A percentile compares a stretch with the other conserved stretches of the same genome.
Conservation (phyloP, 2,888 invertebrate species). For the Cephus pygmeus region DNA sequence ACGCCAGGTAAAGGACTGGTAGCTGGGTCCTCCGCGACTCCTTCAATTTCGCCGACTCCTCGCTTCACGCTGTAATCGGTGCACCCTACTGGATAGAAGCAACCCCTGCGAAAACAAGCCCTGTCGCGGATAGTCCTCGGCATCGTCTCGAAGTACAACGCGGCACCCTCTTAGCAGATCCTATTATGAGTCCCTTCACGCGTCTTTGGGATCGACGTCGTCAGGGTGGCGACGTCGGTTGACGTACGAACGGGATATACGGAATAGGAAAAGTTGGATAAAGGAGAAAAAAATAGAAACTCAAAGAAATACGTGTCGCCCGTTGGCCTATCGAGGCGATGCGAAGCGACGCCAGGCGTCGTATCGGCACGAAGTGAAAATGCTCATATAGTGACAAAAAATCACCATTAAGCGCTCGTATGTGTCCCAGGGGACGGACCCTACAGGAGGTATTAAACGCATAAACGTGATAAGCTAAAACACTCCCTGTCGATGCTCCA, state of each 20-base stretch:
- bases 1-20: neutral
- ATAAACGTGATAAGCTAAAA: slow-evolving; percentile 63
- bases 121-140: neutral
- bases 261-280: neutral
- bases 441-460: slow-evolving; percentile 50
- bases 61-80: neutral
- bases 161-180: neutral
- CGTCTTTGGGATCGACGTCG: neutral
- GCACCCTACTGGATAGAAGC: neutral
- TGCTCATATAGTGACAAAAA: slow-evolving; percentile 50
- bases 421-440: slow-evolving; percentile 52
- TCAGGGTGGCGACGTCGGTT: neutral
- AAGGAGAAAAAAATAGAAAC: slow-evolving; percentile 5
- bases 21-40: neutral
- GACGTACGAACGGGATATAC: neutral
- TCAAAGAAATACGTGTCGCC: slow-evolving; percentile 26
- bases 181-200: neutral
- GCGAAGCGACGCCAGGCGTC: slow-evolving; percentile 11
- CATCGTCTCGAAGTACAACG: neutral
- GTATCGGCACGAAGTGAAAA: slow-evolving; percentile 43
- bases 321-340: neutral
- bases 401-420: slow-evolving; percentile 60
- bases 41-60: neutral
- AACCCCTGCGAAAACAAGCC: neutral
- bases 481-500: slow-evolving; percentile 43